A percentile compares a stretch with the other conserved stretches of the same genome.
Evolutionary conservation across 2,113 vertebrate genomes (phyloP).

Genomic region (Tragelaphus scriptus): DNA sequence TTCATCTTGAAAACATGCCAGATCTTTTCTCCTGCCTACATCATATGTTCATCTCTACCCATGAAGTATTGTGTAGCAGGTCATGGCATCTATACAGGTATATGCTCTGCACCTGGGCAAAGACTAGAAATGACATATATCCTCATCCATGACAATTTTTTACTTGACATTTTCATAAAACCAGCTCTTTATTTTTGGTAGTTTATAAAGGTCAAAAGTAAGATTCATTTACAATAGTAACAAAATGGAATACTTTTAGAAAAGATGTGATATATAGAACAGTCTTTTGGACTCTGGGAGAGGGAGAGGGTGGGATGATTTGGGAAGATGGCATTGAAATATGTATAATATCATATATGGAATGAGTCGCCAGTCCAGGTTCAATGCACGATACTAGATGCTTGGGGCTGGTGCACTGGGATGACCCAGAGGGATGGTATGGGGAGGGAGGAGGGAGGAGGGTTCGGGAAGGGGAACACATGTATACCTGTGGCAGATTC

Average conservation of each 20-base stretch:
- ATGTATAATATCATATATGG: no score
- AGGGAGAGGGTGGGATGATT: no score
- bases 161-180: neutral
- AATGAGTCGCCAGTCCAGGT: no score
- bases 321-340: no score
- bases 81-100: neutral
- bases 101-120: neutral
- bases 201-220: neutral
- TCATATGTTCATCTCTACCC: neutral
- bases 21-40: neutral
- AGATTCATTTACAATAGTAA: neutral
- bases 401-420: no score
- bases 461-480: no score
- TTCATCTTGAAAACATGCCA: neutral
- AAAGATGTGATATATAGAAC: neutral
- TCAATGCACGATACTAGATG: no score
- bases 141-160: neutral
- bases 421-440: no score
- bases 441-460: no score
- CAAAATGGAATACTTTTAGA: neutral
- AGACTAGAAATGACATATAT: neutral
- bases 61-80: neutral
- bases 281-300: no score
- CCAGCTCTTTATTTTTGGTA: neutral
- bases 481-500: no score